phyloP scores from a whole-genome alignment of 1,140 invertebrate species.

The Zaprionus camerounensis region DNA sequence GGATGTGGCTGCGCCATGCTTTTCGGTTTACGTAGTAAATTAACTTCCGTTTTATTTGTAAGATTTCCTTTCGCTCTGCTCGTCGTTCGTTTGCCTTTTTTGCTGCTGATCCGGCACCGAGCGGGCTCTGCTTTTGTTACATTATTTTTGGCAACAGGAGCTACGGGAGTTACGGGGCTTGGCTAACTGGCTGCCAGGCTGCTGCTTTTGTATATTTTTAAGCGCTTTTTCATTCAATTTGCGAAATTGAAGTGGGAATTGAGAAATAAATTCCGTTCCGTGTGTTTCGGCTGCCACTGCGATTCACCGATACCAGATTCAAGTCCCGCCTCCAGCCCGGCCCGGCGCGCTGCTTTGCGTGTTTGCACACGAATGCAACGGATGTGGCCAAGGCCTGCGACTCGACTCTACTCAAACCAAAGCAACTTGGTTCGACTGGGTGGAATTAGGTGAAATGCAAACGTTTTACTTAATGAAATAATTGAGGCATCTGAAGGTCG shows the following conservation, averaged over 20 bases:
- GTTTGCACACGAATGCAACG: slow-evolving; percentile 61
- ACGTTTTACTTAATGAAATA: slow-evolving; percentile 82
- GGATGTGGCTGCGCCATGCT: slow-evolving; percentile 82
- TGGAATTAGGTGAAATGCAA: slow-evolving; percentile 83
- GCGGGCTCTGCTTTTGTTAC: slow-evolving; percentile 64
- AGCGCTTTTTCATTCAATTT: slow-evolving; percentile 84
- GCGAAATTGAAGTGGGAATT: slow-evolving; percentile 84
- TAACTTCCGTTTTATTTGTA: slow-evolving; percentile 84
- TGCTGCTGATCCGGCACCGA: slow-evolving; percentile 40
- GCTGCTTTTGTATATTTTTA: slow-evolving; percentile 83
- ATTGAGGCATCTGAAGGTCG: slow-evolving; percentile 79
- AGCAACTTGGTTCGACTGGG: slow-evolving; percentile 29
- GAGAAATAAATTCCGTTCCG: slow-evolving; percentile 83
- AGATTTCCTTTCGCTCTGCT: slow-evolving; percentile 80
- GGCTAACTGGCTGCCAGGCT: slow-evolving; percentile 28
- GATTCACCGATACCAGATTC: slow-evolving; percentile 37
- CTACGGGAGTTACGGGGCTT: slow-evolving; percentile 18
- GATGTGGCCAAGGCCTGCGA: slow-evolving; percentile 54
- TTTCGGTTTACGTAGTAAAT: slow-evolving; percentile 84
- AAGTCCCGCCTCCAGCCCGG: slow-evolving; percentile 25
- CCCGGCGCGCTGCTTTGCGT: slow-evolving; percentile 41
- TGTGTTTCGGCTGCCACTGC: slow-evolving; percentile 53
- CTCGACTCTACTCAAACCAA: slow-evolving; percentile 6
- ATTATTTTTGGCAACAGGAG: slow-evolving; percentile 67
- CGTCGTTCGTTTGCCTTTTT: slow-evolving; percentile 70